Base-by-base conservation (phyloP, 2,797 vertebrate genomes). In the Gallinago solitaria region DNA sequence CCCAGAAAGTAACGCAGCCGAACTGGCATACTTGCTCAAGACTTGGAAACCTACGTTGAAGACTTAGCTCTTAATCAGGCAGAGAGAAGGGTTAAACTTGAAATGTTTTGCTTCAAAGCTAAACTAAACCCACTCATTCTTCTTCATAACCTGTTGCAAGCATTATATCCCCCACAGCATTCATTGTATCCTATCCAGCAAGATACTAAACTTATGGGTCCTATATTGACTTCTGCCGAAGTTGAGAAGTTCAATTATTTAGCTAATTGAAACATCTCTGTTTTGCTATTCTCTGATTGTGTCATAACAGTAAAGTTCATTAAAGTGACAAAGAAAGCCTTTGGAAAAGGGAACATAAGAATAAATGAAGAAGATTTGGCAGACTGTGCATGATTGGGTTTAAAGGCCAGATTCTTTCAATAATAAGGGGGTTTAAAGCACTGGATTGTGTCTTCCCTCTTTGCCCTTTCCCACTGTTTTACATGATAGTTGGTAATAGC, bases 251-350 rank as follows among this genome's bases (percentile, higher is more conserved):
- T 91, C 78, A 63, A 23, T 93, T 81, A 43, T 70, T 92, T 77
- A 86, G 89, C 69, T 94, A 96, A 96, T 93, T 95, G 86, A 92
- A 85, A 84, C 23, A 19, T 91, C 76, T 87, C 61, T 86, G 54
- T 75, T 84, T 81, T 83, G 15, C 53, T 37, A 71, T 84, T 87
- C 16, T 39, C 17, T 11, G 2, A 35, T 43, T 33, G 37, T 93
- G 89, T 93, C 92, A 93, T 67, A 90, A 95, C 71, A 93, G 71
- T 78, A 43, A 79, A 74, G 84, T 94, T 97, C 92, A 82, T 95
- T 93, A 84, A 95, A 88, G 32, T 24, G 30, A 79, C 24, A 75
- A 91, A 78, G 56, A 61, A 88, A 94, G 28, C 16, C 16, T 87
- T 87, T 76, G 69, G 68, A 53, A 79, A 80, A 32, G 20, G 9